A percentile compares a stretch with the other conserved stretches of the same genome.
phyloP scores from a whole-genome alignment of 64 coral and sea anemone genomes.

The Dendrophyllia cribrosa region DNA sequence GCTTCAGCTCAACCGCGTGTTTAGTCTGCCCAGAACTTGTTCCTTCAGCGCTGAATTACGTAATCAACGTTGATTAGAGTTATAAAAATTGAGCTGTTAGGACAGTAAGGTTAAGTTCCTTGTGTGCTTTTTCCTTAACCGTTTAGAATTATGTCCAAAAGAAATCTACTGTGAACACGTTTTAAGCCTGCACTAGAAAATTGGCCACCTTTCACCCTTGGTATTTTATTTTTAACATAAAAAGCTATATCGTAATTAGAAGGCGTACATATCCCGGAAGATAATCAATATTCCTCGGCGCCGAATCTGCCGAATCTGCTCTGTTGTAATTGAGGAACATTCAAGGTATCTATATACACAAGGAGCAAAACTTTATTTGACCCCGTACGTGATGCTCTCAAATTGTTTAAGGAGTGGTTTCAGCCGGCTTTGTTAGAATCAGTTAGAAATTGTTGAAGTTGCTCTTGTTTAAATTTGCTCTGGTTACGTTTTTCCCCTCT shows the following conservation, averaged over 20 bases:
- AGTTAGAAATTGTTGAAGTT: background rate
- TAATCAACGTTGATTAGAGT: background rate
- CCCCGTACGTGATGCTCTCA: background rate
- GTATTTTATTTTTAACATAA: constrained; percentile 20
- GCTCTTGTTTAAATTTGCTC: background rate
- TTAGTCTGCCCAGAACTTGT: background rate
- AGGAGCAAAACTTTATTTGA: background rate
- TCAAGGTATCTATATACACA: background rate
- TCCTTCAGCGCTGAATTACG: background rate
- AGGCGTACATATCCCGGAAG: constrained; percentile 30
- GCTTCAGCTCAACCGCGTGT: background rate
- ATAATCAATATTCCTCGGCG: constrained; percentile 12
- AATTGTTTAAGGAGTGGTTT: background rate
- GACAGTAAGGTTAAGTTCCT: background rate
- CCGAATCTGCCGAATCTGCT: background rate
- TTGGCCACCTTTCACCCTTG: background rate
- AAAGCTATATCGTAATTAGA: background rate
- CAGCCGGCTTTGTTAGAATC: background rate
- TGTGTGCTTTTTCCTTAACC: background rate
- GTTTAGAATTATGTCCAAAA: background rate
- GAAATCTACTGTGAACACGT: background rate
- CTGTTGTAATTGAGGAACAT: background rate
- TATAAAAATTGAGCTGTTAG: background rate
- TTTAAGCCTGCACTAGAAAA: background rate
- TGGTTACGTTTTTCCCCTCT: background rate